A percentile compares a stretch with the other conserved stretches of the same genome.
Evolutionary conservation across 1,140 invertebrate species (phyloP).

Genomic region (Choristoneura fumiferana): DNA sequence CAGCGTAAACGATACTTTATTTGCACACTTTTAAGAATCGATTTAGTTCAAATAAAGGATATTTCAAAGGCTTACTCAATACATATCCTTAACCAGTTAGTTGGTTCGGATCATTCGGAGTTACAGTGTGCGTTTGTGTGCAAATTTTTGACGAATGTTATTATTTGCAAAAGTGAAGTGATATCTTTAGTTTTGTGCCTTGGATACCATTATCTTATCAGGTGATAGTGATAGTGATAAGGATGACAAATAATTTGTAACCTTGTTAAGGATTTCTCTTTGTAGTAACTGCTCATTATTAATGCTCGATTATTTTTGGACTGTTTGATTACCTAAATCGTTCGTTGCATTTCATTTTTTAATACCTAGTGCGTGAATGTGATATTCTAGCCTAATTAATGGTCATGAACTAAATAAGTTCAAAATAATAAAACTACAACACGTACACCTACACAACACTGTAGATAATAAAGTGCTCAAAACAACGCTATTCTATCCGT

Average conservation of each 20-base stretch:
- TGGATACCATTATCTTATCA: conserved; percentile 12
- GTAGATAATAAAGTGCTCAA: no score
- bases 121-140: conserved; percentile 36
- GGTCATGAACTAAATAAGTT: no score
- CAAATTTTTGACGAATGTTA: conserved; percentile 25
- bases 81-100: conserved; percentile 51
- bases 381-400: no score
- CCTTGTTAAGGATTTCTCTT: no score
- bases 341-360: no score
- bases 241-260: neutral
- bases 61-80: conserved; percentile 47
- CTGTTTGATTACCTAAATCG: no score
- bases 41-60: conserved; percentile 28
- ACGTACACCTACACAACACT: no score
- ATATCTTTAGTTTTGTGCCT: neutral
- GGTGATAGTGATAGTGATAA: neutral
- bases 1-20: conserved; percentile 42
- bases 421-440: no score
- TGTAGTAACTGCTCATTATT: no score
- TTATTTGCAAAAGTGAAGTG: conserved; percentile 12
- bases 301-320: no score
- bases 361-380: no score
- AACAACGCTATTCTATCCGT: no score
- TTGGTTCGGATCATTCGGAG: conserved; percentile 46
- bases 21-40: conserved; percentile 28